A percentile compares a stretch with the other conserved stretches of the same genome.
Conservation (phyloP, 2,888 invertebrate genomes). For the Beris morrisii region DNA sequence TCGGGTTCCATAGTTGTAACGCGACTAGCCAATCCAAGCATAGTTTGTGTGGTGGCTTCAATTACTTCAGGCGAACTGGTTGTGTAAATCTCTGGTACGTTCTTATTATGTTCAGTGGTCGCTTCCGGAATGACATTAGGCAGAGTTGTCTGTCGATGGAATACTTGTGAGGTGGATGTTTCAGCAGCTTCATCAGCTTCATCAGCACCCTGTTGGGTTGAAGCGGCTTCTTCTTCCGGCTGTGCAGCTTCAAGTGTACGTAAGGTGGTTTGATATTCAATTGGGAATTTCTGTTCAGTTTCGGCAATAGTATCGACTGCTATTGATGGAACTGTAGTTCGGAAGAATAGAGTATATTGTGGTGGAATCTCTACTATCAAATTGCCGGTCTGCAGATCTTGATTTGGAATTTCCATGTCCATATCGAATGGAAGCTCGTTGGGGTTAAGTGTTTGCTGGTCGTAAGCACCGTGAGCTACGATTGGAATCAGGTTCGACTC, state of each 20-base stretch:
- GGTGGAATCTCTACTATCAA: conserved; percentile 31
- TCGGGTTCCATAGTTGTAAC: conserved; percentile 59
- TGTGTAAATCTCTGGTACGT: conserved; percentile 31
- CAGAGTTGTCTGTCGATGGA: neutral
- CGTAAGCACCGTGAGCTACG: conserved; percentile 8
- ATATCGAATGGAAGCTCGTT: conserved; percentile 25
- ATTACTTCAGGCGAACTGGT: conserved; percentile 30
- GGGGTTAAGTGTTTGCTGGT: neutral
- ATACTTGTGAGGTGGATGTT: neutral
- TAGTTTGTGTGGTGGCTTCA: conserved; percentile 52
- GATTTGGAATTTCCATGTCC: conserved; percentile 7
- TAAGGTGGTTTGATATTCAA: conserved; percentile 12
- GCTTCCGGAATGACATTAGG: conserved; percentile 46
- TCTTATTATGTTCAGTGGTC: conserved; percentile 44
- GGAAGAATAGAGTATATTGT: conserved; percentile 26
- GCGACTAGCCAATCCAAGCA: conserved; percentile 54
- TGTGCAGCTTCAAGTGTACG: neutral
- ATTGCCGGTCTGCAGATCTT: conserved; percentile 35
- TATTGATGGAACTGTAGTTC: conserved; percentile 21
- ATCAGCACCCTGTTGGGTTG: conserved; percentile 1
- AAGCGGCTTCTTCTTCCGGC: conserved; percentile 37
- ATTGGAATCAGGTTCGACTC: conserved; percentile 34
- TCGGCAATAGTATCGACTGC: conserved; percentile 8
- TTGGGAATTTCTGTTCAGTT: neutral
- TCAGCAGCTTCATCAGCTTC: neutral